These are phyloP conservation scores for Petroica traversi DNA, from an alignment of 2,113 vertebrate genomes.

Conservation along the genomic window DNA sequence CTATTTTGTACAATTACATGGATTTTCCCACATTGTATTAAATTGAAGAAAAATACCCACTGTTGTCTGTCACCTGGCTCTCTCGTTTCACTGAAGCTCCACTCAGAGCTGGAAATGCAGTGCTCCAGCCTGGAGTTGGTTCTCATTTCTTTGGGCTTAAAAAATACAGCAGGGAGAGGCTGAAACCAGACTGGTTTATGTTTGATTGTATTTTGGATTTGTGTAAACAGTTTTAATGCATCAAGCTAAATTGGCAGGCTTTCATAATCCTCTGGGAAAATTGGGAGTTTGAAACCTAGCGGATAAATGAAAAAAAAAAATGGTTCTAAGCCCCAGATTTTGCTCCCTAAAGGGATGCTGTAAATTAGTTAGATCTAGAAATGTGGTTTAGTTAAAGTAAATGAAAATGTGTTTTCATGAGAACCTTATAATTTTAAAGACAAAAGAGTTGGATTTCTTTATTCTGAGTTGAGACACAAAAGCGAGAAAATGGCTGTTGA, in stretches of 20 bases:
- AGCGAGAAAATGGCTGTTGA: background rate
- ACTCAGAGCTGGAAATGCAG: background rate
- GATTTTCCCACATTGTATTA: background rate
- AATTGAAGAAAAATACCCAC: background rate
- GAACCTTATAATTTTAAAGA: background rate
- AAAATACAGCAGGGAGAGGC: background rate
- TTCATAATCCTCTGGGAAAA: slow-evolving; percentile 25
- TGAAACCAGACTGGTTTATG: background rate
- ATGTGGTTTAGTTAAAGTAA: background rate
- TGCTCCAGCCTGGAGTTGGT: background rate
- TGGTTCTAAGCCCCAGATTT: background rate
- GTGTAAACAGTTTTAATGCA: slow-evolving; percentile 34
- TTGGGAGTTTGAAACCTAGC: background rate
- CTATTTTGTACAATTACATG: background rate
- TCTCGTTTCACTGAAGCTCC: background rate
- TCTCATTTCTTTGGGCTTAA: background rate
- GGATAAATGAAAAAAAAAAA: slow-evolving; percentile 36
- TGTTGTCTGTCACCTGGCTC: background rate
- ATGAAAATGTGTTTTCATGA: slow-evolving; percentile 1
- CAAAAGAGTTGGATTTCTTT: background rate
- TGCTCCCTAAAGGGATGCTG: background rate
- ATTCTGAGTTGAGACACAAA: background rate
- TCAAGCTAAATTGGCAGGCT: slow-evolving; percentile 31
- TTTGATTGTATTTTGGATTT: slow-evolving; percentile 27
- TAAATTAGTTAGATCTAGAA: slow-evolving; percentile 27